Conservation (phyloP, 2,888 invertebrate species). For the Willowsia nigromaculata region DNA sequence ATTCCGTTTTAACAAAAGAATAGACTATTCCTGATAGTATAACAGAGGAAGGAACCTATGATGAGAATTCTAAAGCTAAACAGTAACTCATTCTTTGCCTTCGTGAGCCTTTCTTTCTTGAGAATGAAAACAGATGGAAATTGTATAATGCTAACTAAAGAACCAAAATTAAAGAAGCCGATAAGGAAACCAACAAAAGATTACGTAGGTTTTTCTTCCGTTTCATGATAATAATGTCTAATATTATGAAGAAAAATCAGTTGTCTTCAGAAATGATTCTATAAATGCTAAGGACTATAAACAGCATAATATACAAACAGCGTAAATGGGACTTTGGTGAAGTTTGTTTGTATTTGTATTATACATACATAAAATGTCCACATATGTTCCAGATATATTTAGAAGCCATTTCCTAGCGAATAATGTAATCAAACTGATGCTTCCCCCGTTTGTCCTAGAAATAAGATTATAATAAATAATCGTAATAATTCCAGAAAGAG, state of each 20-base stretch:
- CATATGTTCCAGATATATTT: background rate
- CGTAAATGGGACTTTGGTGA: background rate
- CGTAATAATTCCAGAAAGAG: constrained; percentile 27
- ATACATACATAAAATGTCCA: background rate
- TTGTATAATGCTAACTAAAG: background rate
- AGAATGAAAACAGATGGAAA: constrained; percentile 19
- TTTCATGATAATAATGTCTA: constrained; percentile 19
- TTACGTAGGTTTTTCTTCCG: background rate
- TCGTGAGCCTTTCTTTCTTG: background rate
- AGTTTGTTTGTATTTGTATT: background rate
- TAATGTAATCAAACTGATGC: background rate
- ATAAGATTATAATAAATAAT: constrained; percentile 30
- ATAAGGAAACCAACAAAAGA: constrained; percentile 2
- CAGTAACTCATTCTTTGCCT: background rate
- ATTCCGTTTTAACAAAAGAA: background rate
- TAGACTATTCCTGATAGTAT: background rate
- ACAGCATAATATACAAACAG: background rate
- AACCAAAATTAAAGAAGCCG: background rate
- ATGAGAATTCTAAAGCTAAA: constrained; percentile 23
- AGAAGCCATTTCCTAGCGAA: background rate
- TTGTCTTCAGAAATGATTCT: background rate
- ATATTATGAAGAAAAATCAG: constrained; percentile 23
- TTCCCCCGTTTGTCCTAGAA: constrained; percentile 6
- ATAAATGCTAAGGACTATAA: too few relatives aligned
- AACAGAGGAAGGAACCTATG: background rate